Percentiles rank a stretch among this genome's conserved stretches.
Evolutionary conservation across 2,888 invertebrate species (phyloP).

Genomic region (Agrochola macilenta): DNA sequence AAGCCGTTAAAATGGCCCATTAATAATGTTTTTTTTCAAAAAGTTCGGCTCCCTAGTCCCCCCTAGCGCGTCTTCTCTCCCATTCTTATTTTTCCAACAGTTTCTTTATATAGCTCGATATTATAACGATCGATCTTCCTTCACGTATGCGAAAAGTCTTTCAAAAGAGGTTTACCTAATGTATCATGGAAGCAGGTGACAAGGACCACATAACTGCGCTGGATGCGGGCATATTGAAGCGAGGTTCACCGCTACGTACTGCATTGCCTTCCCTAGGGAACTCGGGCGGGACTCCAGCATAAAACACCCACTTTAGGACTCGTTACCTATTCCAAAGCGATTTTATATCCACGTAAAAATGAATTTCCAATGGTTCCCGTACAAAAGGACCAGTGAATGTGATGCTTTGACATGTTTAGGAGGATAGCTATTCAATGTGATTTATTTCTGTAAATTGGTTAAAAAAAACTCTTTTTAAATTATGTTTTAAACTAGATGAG

Average conservation of each 20-base stretch:
- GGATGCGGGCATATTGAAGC: constrained; percentile 8
- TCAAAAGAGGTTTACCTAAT: constrained; percentile 38
- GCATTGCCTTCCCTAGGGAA: neutral
- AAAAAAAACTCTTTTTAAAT: too few relatives aligned
- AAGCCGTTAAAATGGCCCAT: neutral
- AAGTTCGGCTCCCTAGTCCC: too few relatives aligned
- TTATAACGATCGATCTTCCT: constrained; percentile 26
- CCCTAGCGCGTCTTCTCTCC: neutral
- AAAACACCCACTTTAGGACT: constrained; percentile 40
- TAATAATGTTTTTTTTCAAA: neutral
- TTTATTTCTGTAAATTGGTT: too few relatives aligned
- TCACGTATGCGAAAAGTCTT: constrained; percentile 17
- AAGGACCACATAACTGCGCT: constrained; percentile 1
- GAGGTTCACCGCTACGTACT: neutral
- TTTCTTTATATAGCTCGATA: constrained; percentile 1
- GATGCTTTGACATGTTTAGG: neutral
- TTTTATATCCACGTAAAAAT: constrained; percentile 14
- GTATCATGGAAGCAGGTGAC: constrained; percentile 32
- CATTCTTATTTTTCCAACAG: neutral
- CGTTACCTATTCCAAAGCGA: constrained; percentile 13
- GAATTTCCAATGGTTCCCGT: constrained; percentile 6
- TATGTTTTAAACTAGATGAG: too few relatives aligned
- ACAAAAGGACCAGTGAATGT: neutral
- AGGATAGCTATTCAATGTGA: neutral
- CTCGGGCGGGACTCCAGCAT: neutral